phyloP scores from a whole-genome alignment of 2,113 vertebrate species.

The Rhabdornis inornatus region DNA sequence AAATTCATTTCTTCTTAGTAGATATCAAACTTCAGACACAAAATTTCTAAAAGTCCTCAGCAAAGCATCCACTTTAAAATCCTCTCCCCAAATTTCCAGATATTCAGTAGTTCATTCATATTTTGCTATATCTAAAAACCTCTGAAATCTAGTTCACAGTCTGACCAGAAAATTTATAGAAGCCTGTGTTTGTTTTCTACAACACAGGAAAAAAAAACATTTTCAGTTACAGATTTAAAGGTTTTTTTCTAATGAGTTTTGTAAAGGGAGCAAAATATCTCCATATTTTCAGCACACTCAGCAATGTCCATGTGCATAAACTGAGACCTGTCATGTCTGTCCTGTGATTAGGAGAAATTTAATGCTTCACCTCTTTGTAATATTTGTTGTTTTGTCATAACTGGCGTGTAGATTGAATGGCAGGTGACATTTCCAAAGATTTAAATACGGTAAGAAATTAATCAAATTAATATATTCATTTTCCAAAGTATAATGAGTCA shows the following conservation, averaged over 20 bases:
- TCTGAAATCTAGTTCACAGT: neutral
- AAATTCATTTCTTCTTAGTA: neutral
- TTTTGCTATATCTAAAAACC: neutral
- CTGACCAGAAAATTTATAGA: neutral
- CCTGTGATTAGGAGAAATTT: slow-evolving; percentile 64
- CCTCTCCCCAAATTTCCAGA: neutral
- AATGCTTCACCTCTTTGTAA: slow-evolving; percentile 56
- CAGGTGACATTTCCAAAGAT: slow-evolving; percentile 76
- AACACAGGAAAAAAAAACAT: neutral
- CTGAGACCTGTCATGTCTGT: slow-evolving; percentile 58
- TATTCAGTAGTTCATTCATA: neutral
- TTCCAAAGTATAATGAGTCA: slow-evolving; percentile 66
- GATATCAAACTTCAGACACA: neutral
- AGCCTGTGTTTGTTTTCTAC: neutral
- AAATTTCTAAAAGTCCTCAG: neutral
- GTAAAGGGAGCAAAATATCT: neutral
- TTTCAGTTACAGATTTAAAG: slow-evolving; percentile 19
- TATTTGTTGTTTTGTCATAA: slow-evolving; percentile 64
- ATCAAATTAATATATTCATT: slow-evolving; percentile 74
- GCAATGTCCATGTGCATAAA: slow-evolving; percentile 37
- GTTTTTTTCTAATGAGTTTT: slow-evolving; percentile 34
- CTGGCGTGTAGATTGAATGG: slow-evolving; percentile 68
- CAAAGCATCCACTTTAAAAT: neutral
- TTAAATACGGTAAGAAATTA: slow-evolving; percentile 73
- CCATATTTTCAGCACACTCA: slow-evolving; percentile 42